Conservation (phyloP, 2,113 vertebrate genomes). For the Xerus inauris region DNA sequence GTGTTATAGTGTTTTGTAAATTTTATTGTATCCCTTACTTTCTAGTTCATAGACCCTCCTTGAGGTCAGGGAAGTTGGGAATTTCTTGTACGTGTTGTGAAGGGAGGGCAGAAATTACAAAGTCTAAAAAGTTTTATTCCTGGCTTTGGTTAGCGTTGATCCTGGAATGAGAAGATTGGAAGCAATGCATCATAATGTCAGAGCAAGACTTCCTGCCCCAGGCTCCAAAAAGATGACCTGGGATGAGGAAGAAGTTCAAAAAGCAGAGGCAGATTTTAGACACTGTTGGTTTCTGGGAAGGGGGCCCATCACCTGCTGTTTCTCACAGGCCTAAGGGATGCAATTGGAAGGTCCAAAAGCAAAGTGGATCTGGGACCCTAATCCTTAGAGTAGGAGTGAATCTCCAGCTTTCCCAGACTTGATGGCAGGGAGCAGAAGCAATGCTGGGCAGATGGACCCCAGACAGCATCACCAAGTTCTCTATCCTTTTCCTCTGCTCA, state of each 20-base stretch:
- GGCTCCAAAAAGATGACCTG: not conserved
- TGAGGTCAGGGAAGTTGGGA: not conserved
- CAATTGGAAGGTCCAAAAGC: not conserved
- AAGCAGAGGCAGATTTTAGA: not conserved
- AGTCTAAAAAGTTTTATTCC: not conserved
- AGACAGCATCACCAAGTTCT: not conserved
- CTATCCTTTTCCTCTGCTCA: not conserved
- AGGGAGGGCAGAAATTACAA: not conserved
- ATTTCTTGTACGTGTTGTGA: not conserved
- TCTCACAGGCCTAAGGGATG: not conserved
- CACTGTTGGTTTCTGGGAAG: not conserved
- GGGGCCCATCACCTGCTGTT: not conserved
- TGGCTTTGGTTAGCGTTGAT: constrained; percentile 34
- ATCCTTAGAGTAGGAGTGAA: not conserved
- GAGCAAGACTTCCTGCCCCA: not conserved
- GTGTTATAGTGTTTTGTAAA: not conserved
- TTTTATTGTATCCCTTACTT: not conserved
- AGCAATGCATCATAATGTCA: not conserved
- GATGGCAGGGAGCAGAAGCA: too few relatives aligned
- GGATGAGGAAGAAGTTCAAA: constrained; percentile 48
- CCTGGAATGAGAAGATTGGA: not conserved
- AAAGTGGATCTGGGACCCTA: not conserved
- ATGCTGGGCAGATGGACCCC: not conserved
- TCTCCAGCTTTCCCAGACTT: not conserved
- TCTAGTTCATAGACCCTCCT: not conserved